These are phyloP conservation scores for Zosterops borbonicus DNA, from an alignment of 2,113 vertebrate genomes.

Conservation along the genomic window DNA sequence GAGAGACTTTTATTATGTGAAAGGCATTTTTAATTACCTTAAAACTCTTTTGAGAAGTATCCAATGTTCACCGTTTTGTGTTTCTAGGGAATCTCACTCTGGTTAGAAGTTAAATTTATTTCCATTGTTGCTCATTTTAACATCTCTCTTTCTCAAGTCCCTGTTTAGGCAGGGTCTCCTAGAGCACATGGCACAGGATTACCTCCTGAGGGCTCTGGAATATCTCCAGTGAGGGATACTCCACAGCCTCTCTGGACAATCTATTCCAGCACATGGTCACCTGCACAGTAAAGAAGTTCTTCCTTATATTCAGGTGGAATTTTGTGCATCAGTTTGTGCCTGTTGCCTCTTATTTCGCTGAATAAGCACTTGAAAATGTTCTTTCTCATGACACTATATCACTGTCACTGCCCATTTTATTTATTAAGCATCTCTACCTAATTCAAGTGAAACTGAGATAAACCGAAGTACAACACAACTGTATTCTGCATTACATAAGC, in stretches of 20 bases:
- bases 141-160: neutral
- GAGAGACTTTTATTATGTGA: neutral
- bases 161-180: neutral
- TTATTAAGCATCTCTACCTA: neutral
- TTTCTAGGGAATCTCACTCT: neutral
- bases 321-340: neutral
- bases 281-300: neutral
- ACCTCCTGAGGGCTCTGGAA: neutral
- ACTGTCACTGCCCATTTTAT: neutral
- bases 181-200: neutral
- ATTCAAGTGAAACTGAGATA: neutral
- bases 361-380: neutral
- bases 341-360: neutral
- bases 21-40: neutral
- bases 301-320: no score
- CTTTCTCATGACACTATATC: neutral
- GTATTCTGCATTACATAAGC: neutral
- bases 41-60: neutral
- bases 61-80: neutral
- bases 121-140: neutral
- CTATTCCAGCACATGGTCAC: fast-evolving
- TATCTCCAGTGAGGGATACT: neutral
- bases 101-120: neutral
- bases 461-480: neutral
- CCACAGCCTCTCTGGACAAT: neutral